Evolutionary conservation across 2,888 invertebrate species (phyloP).

Genomic region (Drosophila bunnanda): DNA sequence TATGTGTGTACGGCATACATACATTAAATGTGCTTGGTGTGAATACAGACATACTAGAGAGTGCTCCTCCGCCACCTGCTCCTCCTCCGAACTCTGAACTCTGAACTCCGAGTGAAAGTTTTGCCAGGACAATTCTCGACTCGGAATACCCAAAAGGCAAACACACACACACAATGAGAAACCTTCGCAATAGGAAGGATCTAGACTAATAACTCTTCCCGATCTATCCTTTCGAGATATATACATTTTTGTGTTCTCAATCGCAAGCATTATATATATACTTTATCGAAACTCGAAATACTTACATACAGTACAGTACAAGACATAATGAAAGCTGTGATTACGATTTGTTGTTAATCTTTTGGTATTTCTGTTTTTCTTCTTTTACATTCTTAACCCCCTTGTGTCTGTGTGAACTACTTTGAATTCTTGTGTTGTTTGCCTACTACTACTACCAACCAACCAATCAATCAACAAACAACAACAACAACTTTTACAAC

Average conservation of each 20-base stretch:
- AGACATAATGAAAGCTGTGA: slow-evolving; percentile 38
- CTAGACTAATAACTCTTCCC: neutral
- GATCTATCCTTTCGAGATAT: slow-evolving; percentile 8
- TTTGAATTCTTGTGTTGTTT: slow-evolving; percentile 58
- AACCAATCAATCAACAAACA: slow-evolving; percentile 41
- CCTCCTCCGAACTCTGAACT: neutral
- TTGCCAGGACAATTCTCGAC: slow-evolving; percentile 21
- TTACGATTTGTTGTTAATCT: slow-evolving; percentile 53
- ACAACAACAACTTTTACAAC: slow-evolving; percentile 66
- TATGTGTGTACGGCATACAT: slow-evolving; percentile 8
- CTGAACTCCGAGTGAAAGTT: slow-evolving; percentile 19
- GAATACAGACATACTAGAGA: slow-evolving; percentile 21
- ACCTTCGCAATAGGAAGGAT: neutral
- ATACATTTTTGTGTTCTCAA: slow-evolving; percentile 16
- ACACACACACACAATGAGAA: slow-evolving; percentile 1
- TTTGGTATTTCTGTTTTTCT: slow-evolving; percentile 45
- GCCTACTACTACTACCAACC: slow-evolving; percentile 51
- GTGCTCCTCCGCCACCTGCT: neutral
- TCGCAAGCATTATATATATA: slow-evolving; percentile 8
- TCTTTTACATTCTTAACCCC: slow-evolving; percentile 51
- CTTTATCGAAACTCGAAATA: neutral
- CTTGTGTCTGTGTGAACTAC: slow-evolving; percentile 84
- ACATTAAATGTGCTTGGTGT: slow-evolving; percentile 26
- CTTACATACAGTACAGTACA: slow-evolving; percentile 13
- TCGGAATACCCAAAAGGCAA: slow-evolving; percentile 16